A percentile compares a stretch with the other conserved stretches of the same genome.
phyloP scores from a whole-genome alignment of 2,113 vertebrate species.

The Oenanthe melanoleuca region DNA sequence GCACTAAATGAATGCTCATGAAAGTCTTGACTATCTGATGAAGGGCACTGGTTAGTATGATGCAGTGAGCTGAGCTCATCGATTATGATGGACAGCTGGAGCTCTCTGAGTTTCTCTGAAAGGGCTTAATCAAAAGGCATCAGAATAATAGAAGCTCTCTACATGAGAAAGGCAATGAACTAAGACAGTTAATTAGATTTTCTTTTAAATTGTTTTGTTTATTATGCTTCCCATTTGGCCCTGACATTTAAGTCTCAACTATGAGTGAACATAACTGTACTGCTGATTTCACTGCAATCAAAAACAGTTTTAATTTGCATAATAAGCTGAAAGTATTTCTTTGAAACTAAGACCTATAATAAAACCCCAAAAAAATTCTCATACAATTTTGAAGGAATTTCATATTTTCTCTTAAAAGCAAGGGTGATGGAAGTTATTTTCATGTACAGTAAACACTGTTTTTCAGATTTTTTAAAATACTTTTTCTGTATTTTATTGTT shows the following conservation, averaged over 20 bases:
- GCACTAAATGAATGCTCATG: not conserved
- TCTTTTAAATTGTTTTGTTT: not conserved
- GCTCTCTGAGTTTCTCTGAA: not conserved
- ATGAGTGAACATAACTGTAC: not conserved
- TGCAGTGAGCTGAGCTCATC: slow-evolving; percentile 49
- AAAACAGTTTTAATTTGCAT: slow-evolving; percentile 4
- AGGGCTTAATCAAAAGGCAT: slow-evolving; percentile 3
- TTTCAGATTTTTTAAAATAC: not conserved
- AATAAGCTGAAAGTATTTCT: not conserved
- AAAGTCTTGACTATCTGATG: slow-evolving; percentile 15
- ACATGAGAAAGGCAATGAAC: slow-evolving; percentile 10
- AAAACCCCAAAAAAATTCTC: not conserved
- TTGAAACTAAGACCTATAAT: not conserved
- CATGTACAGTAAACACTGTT: not conserved
- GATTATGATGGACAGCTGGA: slow-evolving; percentile 46
- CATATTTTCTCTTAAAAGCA: not conserved
- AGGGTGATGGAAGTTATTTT: not conserved
- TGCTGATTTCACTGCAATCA: not conserved
- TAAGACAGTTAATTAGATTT: slow-evolving; percentile 19
- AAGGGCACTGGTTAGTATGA: slow-evolving; percentile 7
- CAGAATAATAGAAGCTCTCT: slow-evolving; percentile 25
- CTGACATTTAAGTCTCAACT: not conserved
- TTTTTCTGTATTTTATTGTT: not conserved
- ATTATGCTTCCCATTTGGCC: slow-evolving; percentile 7
- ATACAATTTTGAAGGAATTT: not conserved